Conservation (phyloP, 1,140 invertebrate genomes). For the Zelostemma sp. region DNA sequence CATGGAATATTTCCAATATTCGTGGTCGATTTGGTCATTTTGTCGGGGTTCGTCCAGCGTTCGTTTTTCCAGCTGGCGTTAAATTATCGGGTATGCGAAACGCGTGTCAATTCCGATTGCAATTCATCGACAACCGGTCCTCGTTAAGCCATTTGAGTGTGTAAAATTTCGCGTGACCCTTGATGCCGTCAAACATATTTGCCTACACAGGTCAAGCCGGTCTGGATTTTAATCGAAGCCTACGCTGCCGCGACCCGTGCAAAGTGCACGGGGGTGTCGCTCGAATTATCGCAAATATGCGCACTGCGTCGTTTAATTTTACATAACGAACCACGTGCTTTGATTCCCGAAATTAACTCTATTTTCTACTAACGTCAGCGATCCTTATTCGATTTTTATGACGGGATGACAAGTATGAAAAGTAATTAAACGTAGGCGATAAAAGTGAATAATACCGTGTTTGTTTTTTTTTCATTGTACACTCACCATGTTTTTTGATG, state of each 20-base stretch:
- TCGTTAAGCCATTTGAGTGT: constrained; percentile 47
- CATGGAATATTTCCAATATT: constrained; percentile 30
- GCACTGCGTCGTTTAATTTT: constrained; percentile 37
- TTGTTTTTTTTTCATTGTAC: too few relatives aligned
- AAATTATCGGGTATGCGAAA: constrained; percentile 44
- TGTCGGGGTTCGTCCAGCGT: constrained; percentile 29
- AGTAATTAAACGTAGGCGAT: too few relatives aligned
- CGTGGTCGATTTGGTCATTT: constrained; percentile 37
- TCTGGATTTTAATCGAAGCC: constrained; percentile 38
- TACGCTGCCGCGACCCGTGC: constrained; percentile 20
- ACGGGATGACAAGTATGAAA: too few relatives aligned
- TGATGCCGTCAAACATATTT: constrained; percentile 38
- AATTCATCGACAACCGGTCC: constrained; percentile 35
- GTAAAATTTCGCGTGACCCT: constrained; percentile 42
- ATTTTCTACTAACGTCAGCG: neutral
- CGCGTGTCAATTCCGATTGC: constrained; percentile 41
- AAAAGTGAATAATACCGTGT: too few relatives aligned
- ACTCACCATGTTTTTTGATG: too few relatives aligned
- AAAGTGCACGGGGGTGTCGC: constrained; percentile 9
- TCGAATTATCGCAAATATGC: constrained; percentile 35
- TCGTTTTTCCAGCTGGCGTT: constrained; percentile 44
- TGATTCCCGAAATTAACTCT: constrained; percentile 8
- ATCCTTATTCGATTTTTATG: too few relatives aligned
- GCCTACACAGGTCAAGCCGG: constrained; percentile 30
- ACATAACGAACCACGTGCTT: constrained; percentile 23